Conservation (phyloP, 2,888 invertebrate species). For the Eupithecia subfuscata region DNA sequence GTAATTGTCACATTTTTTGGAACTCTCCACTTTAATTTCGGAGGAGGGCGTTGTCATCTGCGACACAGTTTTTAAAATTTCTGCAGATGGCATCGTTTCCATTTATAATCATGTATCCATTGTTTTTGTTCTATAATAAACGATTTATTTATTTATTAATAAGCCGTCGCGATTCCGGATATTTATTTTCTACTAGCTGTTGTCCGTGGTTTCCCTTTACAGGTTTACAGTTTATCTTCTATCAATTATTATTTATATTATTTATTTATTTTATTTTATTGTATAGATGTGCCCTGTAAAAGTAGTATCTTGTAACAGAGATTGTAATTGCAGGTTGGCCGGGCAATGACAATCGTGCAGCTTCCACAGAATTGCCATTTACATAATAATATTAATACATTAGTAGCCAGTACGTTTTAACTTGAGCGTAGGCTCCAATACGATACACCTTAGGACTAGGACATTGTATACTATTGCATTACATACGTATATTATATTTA, state of each 20-base stretch:
- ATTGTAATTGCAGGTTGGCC: slow-evolving; percentile 54
- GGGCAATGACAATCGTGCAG: slow-evolving; percentile 66
- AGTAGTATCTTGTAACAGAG: background rate
- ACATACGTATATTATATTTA: slow-evolving; percentile 63
- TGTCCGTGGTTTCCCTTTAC: background rate
- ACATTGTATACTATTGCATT: slow-evolving; percentile 75
- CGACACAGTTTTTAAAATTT: too few species aligned
- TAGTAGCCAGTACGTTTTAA: slow-evolving; percentile 50
- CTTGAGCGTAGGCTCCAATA: slow-evolving; percentile 30
- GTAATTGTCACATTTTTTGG: too few species aligned
- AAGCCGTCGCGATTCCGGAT: background rate
- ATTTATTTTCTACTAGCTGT: background rate
- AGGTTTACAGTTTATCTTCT: background rate
- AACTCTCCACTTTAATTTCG: too few species aligned
- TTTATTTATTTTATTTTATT: too few species aligned
- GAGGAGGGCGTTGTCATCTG: too few species aligned
- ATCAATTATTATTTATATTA: too few species aligned
- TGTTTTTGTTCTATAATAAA: too few species aligned
- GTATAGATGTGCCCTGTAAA: background rate
- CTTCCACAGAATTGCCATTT: slow-evolving; percentile 81
- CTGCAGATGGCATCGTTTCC: too few species aligned
- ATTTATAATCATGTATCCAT: too few species aligned
- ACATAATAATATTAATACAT: slow-evolving; percentile 62
- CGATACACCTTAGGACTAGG: slow-evolving; percentile 66
- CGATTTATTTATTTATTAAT: too few species aligned